Percentiles rank a stretch among this genome's conserved stretches.
Conservation (phyloP, 2,113 vertebrate species). For the Sinocyclocheilus anshuiensis region DNA sequence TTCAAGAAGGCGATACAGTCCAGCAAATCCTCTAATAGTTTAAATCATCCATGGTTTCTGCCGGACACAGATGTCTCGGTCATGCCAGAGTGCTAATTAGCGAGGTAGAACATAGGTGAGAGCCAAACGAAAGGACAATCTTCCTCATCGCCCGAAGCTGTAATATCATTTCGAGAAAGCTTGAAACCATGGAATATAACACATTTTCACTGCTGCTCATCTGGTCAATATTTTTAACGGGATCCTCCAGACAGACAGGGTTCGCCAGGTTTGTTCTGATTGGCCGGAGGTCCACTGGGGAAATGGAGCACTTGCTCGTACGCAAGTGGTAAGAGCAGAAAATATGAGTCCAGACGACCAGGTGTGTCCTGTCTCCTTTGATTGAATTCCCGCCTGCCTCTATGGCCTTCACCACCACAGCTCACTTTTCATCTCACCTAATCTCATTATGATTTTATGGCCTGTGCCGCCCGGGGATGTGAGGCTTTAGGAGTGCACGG, state of each 20-base stretch:
- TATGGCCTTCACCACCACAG: slow-evolving; percentile 43
- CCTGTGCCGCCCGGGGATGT: slow-evolving; percentile 47
- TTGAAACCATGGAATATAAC: neutral
- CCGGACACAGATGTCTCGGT: slow-evolving; percentile 53
- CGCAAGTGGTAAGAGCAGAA: slow-evolving; percentile 21
- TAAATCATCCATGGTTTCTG: slow-evolving; percentile 40
- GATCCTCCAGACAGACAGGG: slow-evolving; percentile 3
- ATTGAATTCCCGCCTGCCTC: slow-evolving; percentile 57
- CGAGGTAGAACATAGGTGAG: slow-evolving; percentile 43
- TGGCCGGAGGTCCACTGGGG: neutral
- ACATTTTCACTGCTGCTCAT: neutral
- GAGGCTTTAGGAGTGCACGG: slow-evolving; percentile 45
- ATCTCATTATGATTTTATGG: slow-evolving; percentile 67
- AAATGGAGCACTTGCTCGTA: neutral
- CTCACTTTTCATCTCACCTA: slow-evolving; percentile 62
- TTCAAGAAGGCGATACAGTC: slow-evolving; percentile 43
- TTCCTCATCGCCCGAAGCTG: slow-evolving; percentile 34
- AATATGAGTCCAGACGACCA: slow-evolving; percentile 53
- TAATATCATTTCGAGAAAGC: slow-evolving; percentile 16
- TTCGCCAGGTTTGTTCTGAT: slow-evolving; percentile 12
- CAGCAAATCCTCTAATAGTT: slow-evolving; percentile 51
- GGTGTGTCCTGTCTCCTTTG: slow-evolving; percentile 51
- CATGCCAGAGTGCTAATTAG: slow-evolving; percentile 54
- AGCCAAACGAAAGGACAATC: slow-evolving; percentile 47
- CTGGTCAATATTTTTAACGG: neutral